Evolutionary conservation across 2,113 vertebrate species (phyloP).

Genomic region (Leucopsar rothschildi): DNA sequence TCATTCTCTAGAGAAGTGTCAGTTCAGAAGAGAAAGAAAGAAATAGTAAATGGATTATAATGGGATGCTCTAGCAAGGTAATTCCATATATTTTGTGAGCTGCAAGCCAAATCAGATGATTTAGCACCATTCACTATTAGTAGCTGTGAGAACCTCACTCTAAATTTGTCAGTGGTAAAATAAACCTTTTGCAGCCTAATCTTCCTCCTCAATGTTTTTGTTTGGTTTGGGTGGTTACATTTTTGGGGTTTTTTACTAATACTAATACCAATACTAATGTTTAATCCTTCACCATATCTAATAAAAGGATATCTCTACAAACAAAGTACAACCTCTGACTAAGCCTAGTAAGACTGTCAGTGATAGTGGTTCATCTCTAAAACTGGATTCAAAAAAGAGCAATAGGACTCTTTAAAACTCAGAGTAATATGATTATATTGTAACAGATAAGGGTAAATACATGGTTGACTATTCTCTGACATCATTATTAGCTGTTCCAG

Average conservation of each 20-base stretch:
- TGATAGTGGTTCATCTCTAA: not conserved
- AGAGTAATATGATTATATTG: not conserved
- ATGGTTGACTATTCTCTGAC: not conserved
- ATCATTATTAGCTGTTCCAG: not conserved
- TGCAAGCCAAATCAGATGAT: not conserved
- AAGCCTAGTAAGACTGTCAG: not conserved
- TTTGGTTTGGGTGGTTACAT: rapidly evolving
- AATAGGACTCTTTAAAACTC: not conserved
- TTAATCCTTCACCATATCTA: not conserved
- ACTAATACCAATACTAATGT: not conserved
- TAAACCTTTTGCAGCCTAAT: not conserved
- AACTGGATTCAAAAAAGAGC: not conserved
- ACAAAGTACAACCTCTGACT: not conserved
- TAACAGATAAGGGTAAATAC: not conserved
- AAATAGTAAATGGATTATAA: not conserved
- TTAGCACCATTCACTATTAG: not conserved
- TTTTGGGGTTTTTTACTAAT: not conserved
- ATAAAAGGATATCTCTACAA: not conserved
- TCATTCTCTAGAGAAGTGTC: not conserved
- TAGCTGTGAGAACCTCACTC: not conserved
- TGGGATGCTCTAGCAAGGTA: not conserved
- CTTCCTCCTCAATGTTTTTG: not conserved
- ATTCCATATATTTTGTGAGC: not conserved
- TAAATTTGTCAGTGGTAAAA: not conserved
- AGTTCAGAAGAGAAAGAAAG: not conserved